These are phyloP conservation scores for Catostomus latipinnis DNA, from an alignment of 2,797 vertebrate genomes.

Conservation along the genomic window DNA sequence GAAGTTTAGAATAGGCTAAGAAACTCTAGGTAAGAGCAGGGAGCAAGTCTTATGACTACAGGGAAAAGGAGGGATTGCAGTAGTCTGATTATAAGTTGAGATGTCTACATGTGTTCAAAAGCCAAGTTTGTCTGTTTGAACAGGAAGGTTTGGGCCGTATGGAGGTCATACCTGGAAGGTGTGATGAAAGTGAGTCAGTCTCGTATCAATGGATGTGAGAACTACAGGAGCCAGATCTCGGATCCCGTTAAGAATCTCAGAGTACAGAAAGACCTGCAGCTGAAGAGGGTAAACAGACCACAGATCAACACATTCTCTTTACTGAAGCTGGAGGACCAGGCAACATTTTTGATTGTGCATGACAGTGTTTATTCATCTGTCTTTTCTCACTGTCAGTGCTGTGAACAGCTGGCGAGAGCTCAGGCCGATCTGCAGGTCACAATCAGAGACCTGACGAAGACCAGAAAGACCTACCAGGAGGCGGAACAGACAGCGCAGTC, in stretches of 20 bases:
- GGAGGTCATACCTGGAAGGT: conserved; percentile 92
- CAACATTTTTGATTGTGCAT: not conserved
- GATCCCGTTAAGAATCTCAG: conserved; percentile 89
- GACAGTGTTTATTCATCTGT: not conserved
- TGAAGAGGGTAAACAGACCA: conserved; percentile 85
- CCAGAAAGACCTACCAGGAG: conserved; percentile 98
- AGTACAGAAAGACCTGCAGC: conserved; percentile 94
- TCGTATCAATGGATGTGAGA: conserved; percentile 89
- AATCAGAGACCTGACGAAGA: conserved; percentile 96
- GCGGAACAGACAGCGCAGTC: conserved; percentile 94
- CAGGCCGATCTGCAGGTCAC: conserved; percentile 94
- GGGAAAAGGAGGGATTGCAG: too few relatives aligned
- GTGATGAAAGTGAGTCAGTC: conserved; percentile 92
- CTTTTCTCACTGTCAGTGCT: conserved; percentile 75
- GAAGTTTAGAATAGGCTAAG: not conserved
- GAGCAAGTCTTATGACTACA: too few relatives aligned
- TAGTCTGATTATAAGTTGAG: not conserved
- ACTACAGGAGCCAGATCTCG: conserved; percentile 90
- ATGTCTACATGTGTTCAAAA: not conserved
- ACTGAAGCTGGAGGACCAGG: not conserved
- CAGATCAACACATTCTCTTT: not conserved
- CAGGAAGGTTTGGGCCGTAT: conserved; percentile 94
- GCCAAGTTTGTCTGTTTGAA: not conserved
- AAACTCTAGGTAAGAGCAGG: too few relatives aligned
- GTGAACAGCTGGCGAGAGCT: conserved; percentile 92